Evolutionary conservation across 2,113 vertebrate species (phyloP).

Genomic region (Semicossyphus pulcher): DNA sequence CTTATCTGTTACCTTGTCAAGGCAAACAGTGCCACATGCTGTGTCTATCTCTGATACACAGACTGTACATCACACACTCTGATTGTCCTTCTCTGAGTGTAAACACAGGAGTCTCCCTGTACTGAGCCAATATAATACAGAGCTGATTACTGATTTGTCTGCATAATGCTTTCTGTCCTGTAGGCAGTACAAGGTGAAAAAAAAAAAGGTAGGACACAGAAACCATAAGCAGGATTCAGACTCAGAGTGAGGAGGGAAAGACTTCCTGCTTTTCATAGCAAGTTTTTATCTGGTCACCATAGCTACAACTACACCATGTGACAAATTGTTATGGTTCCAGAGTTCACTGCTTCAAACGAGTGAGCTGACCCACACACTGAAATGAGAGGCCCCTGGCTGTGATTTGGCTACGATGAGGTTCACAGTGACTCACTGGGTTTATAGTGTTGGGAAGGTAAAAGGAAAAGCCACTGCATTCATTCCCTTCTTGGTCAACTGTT

Average conservation of each 20-base stretch:
- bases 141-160: neutral
- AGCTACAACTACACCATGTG: constrained; percentile 47
- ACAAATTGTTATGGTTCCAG: constrained; percentile 22
- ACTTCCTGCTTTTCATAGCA: constrained; percentile 29
- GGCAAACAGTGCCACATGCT: constrained; percentile 48
- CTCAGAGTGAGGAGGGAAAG: neutral
- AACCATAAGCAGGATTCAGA: neutral
- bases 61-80: neutral
- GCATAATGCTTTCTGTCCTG: neutral
- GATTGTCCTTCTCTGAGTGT: neutral
- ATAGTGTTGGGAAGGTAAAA: neutral
- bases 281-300: constrained; percentile 43
- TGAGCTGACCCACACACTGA: constrained; percentile 32
- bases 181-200: neutral
- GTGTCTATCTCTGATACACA: neutral
- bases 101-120: constrained; percentile 20
- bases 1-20: constrained; percentile 17
- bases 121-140: neutral
- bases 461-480: neutral
- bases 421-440: neutral
- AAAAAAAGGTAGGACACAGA: neutral
- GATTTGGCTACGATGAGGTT: constrained; percentile 5
- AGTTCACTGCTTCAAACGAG: constrained; percentile 43
- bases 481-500: neutral
- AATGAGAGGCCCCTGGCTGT: constrained; percentile 11